Base-by-base conservation (phyloP, 1,140 invertebrate species). In the Aphis gossypii region DNA sequence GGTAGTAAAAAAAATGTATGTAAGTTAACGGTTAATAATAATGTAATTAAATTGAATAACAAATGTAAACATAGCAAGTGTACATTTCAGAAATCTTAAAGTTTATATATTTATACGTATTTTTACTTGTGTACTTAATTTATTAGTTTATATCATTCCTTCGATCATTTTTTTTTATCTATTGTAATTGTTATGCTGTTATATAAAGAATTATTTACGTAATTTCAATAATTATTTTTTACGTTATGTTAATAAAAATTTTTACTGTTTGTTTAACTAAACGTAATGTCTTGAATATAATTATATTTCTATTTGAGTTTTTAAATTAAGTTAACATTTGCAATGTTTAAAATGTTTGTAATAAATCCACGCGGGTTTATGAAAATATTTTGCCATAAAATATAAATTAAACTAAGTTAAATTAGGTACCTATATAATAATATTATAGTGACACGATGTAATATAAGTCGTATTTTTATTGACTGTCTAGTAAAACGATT, bases 401-500 rank as follows among this genome's bases (percentile, higher is more conserved):
- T n/a, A 88, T 35, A 88, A 35, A 44, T 41, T 25, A 84, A 84
- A 25, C 25, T 84, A 84, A 48, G 23, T 46, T 44, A 84, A 48
- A 11, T 46, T 86, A 86, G 18, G 4, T 35, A 41, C 38, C 38
- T 41, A 51, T 68, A n/a, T 46, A 46, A 46, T 46, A 46, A 46
- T 68, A 68, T 68, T 68, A 68, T 35, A n/a, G 46, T 2, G n/a
- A 88, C n/a, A 38, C 20, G n/a, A 54, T 88, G 38, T 35, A 25
- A 35, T 35, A 54, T 20, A 54, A 54, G 60, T 54, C 9, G 30
- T 54, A 38, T 35, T 41, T 38, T 89, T 54, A 23, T 54, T 38
- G 48, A 89, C 87, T 89, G 87, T 89, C 51, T 54, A 89, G n/a
- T 89, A 25, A 89, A 89, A 89, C 51, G 48, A 89, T 89, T 89